These are phyloP conservation scores for Chironomus tentans DNA, from an alignment of 2,888 invertebrate species.

Conservation along the genomic window DNA sequence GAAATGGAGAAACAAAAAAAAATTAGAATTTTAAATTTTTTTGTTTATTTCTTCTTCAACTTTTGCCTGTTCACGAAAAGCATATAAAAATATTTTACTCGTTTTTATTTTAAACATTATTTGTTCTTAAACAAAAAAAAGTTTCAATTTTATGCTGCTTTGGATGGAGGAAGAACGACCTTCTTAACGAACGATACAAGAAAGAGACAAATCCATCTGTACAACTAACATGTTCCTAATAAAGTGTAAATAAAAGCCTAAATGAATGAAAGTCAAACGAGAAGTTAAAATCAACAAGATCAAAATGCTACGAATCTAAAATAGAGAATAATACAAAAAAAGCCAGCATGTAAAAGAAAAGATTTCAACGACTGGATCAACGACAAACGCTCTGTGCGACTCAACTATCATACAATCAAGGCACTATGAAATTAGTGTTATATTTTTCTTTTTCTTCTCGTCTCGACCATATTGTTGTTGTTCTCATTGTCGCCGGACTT, in stretches of 20 bases:
- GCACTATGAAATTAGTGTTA: slow-evolving; percentile 6
- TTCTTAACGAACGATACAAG: not conserved
- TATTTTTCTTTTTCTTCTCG: not conserved
- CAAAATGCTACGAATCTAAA: not conserved
- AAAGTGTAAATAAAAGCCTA: not conserved
- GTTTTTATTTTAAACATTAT: not conserved
- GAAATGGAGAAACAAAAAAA: not conserved
- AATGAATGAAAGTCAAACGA: not conserved
- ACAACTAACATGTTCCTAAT: not conserved
- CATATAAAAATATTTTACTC: not conserved
- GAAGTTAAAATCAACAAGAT: not conserved
- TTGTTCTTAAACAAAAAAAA: not conserved
- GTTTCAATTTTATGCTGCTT: not conserved
- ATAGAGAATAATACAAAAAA: not conserved
- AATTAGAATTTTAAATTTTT: slow-evolving; percentile 24
- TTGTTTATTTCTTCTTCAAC: not conserved
- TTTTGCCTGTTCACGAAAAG: slow-evolving; percentile 1
- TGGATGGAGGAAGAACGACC: not conserved
- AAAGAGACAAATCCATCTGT: not conserved
- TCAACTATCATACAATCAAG: not conserved
- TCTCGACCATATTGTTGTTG: not conserved
- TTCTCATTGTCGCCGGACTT: not conserved
- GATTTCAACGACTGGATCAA: slow-evolving; percentile 13
- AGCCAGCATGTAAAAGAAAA: not conserved
- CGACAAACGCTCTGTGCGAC: slow-evolving; percentile 2